These are phyloP conservation scores for Heterodera schachtii DNA, from an alignment of 1,140 invertebrate species.

Conservation along the genomic window DNA sequence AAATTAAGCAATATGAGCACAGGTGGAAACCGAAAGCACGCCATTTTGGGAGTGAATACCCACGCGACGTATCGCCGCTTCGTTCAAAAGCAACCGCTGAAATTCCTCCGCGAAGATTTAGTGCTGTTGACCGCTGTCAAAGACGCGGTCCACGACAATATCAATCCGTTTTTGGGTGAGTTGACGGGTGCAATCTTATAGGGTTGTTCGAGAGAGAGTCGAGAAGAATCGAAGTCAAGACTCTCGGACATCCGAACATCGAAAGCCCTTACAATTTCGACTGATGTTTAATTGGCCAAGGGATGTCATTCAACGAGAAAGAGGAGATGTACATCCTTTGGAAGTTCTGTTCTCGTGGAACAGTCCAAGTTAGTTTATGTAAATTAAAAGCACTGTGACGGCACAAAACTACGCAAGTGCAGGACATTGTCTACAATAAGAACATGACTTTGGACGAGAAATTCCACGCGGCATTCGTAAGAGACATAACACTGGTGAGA, in stretches of 20 bases:
- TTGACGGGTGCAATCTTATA: neutral
- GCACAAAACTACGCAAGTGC: neutral
- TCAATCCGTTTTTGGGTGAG: conserved; percentile 57
- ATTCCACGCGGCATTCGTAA: conserved; percentile 63
- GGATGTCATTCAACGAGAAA: conserved; percentile 64
- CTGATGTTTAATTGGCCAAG: neutral
- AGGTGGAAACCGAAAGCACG: conserved; percentile 53
- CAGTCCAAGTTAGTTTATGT: conserved; percentile 50
- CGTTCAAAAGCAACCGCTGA: conserved; percentile 56
- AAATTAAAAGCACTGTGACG: no score
- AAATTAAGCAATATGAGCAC: conserved; percentile 61
- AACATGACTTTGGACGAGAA: conserved; percentile 60
- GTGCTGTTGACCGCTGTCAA: conserved; percentile 57
- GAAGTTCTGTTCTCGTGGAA: conserved; percentile 65
- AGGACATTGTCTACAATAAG: conserved; percentile 64
- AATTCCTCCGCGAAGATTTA: conserved; percentile 57
- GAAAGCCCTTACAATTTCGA: no score
- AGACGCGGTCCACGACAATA: conserved; percentile 61
- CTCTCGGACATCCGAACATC: no score
- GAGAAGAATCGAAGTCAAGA: no score
- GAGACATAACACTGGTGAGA: conserved; percentile 59
- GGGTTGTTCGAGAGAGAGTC: no score
- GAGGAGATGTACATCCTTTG: conserved; percentile 62
- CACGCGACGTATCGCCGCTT: conserved; percentile 61
- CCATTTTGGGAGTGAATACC: conserved; percentile 63